These are phyloP conservation scores for Chamaea fasciata DNA, from an alignment of 2,113 vertebrate genomes.

Conservation along the genomic window DNA sequence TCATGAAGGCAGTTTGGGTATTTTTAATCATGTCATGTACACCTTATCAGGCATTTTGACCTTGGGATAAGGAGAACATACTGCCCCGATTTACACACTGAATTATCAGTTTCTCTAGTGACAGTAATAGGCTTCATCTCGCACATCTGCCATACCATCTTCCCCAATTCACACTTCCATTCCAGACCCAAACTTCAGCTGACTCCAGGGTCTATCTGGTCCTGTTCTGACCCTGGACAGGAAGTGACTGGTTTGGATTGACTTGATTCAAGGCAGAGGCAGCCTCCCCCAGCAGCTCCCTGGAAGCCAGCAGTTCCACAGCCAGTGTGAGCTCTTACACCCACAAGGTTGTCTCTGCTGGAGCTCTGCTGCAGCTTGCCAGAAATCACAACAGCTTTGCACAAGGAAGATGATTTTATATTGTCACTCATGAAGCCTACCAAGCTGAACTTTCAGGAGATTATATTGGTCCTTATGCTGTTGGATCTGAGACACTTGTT, in stretches of 20 bases:
- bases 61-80: background rate
- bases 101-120: background rate
- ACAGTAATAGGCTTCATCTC: background rate
- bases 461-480: conserved; percentile 98
- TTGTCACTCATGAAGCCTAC: conserved; percentile 54
- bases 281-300: background rate
- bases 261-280: background rate
- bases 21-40: background rate
- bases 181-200: background rate
- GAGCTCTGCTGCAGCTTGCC: background rate
- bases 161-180: background rate
- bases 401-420: background rate
- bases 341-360: background rate
- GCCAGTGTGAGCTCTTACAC: background rate
- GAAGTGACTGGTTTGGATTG: background rate
- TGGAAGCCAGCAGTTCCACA: background rate
- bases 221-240: background rate
- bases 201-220: background rate
- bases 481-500: conserved; percentile 92
- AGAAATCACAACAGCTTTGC: background rate
- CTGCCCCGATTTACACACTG: background rate
- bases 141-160: background rate
- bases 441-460: conserved; percentile 92
- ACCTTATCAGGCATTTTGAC: background rate
- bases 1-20: background rate